Conservation (phyloP, 2,113 vertebrate genomes). For the Nycticorax nycticorax region DNA sequence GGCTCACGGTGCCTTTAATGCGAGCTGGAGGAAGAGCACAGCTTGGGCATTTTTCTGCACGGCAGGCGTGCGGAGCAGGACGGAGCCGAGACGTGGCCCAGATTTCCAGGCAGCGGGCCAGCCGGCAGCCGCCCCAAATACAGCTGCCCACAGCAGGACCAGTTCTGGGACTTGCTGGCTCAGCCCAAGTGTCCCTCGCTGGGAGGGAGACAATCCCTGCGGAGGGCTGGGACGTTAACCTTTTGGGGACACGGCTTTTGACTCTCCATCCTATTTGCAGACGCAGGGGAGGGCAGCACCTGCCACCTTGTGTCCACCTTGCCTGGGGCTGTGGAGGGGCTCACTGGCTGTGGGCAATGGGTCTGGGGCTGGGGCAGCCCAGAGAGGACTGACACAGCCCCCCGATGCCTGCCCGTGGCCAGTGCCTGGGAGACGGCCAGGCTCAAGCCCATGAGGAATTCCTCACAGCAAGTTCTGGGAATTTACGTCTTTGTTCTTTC, state of each 20-base stretch:
- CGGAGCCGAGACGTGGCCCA: not conserved
- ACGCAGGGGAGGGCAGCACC: not conserved
- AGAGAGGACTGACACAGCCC: not conserved
- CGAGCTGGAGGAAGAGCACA: not conserved
- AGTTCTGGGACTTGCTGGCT: not conserved
- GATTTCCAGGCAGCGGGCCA: not conserved
- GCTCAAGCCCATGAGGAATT: not conserved
- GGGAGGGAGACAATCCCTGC: not conserved
- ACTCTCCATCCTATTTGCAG: not conserved
- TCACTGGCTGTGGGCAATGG: not conserved
- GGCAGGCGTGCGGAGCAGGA: not conserved
- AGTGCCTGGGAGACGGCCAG: not conserved
- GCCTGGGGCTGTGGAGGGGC: not conserved
- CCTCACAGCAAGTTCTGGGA: not conserved
- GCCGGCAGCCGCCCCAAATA: not conserved
- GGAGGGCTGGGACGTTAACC: not conserved
- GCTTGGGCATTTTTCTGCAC: not conserved
- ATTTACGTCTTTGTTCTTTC: not conserved
- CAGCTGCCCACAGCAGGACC: not conserved
- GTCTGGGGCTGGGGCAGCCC: not conserved
- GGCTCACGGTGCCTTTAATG: not conserved
- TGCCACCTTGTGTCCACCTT: rapidly evolving
- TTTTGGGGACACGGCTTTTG: not conserved
- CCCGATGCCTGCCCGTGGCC: not conserved
- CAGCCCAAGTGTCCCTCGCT: not conserved